Base-by-base conservation (phyloP, 1,140 invertebrate species). In the Cardiocondyla obscurior region DNA sequence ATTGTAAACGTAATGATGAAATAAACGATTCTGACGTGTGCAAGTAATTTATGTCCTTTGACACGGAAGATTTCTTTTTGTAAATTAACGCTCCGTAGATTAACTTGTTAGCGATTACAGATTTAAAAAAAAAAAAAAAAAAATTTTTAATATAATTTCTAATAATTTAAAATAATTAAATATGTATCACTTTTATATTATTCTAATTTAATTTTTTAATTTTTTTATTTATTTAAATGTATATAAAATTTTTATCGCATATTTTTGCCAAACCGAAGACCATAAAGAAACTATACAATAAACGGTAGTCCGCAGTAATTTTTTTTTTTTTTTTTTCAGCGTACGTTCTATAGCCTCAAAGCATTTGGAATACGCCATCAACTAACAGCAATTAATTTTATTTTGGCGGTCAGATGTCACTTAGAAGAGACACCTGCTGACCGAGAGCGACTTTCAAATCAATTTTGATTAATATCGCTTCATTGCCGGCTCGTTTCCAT, bases 401-500 rank as follows among this genome's bases (percentile, higher is more conserved):
- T 77, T 39, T 30, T 33, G 46, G 62, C 33, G 62, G n/a, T 67
- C 62, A 51, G 14, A n/a, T 53, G 60, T 69, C 62, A 53, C 62
- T 79, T 53, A 42, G 33, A 79, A 30, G 30, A 69, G 46, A 79
- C 46, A 79, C 55, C 72, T 60, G 72, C 55, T 44, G 58, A 25
- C 44, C 49, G 62, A 46, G 33, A n/a, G 10, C 16, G 25, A 42
- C 62, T 69, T 53, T 69, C 62, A 30, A 67, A 67, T 69, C 62
- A 69, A 79, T 36, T 64, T 36, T 77, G 73, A 85, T 85, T 85
- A 72, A 85, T 81, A 81, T 33, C 77, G 7, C n/a, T 33, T 49
- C 22, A 22, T 42, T 28, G 5, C 30, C 65, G 46, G 57, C 39
- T 70, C 60, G 25, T 28, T 55, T 28, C 46, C 19, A 51, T 82